These are phyloP conservation scores for Dioctria rufipes DNA, from an alignment of 2,888 invertebrate genomes.

Conservation along the genomic window DNA sequence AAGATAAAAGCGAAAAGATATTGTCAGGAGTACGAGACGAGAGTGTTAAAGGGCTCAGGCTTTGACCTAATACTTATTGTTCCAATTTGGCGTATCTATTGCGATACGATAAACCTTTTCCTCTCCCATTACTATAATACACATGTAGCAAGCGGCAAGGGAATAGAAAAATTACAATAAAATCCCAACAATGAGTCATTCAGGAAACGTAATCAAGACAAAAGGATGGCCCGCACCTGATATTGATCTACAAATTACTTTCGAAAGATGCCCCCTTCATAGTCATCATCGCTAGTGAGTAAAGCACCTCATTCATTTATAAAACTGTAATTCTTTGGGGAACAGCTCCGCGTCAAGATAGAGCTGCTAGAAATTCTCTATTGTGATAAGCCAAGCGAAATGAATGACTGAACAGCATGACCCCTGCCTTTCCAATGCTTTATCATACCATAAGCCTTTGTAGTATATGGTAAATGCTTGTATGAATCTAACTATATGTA, in stretches of 20 bases:
- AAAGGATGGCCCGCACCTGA: neutral
- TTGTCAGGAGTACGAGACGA: too few relatives aligned
- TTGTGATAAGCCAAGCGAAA: neutral
- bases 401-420: too few relatives aligned
- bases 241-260: neutral
- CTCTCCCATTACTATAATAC: too few relatives aligned
- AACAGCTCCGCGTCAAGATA: neutral
- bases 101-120: too few relatives aligned
- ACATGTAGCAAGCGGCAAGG: neutral
- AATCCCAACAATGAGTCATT: neutral
- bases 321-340: neutral
- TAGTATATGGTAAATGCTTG: too few relatives aligned
- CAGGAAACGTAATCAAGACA: constrained; percentile 8
- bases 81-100: neutral
- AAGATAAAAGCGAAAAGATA: neutral
- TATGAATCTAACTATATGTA: too few relatives aligned
- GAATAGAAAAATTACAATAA: neutral
- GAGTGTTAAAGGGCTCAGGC: too few relatives aligned
- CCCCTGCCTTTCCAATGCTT: too few relatives aligned
- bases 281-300: neutral
- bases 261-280: neutral
- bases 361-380: neutral
- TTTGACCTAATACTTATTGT: too few relatives aligned
- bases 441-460: too few relatives aligned
- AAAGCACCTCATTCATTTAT: neutral